Evolutionary conservation across 2,797 vertebrate species (phyloP), one percentile per base, ranked within the genome.

Genomic region (Lacerta bilineata): DNA sequence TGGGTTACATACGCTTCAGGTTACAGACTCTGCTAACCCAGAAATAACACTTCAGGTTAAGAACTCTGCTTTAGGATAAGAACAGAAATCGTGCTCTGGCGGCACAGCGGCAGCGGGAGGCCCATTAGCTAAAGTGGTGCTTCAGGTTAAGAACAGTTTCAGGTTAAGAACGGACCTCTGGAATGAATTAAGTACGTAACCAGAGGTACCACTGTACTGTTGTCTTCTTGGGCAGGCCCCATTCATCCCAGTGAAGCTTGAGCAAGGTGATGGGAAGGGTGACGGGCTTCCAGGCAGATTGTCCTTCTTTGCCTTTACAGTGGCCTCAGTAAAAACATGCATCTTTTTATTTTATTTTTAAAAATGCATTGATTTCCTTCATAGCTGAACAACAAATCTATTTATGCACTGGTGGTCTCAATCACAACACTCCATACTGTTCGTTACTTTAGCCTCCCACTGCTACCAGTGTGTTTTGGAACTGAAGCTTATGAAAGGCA

Each of bases 291-390:
- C 50, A 36, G 3, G 33, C 43, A 33, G 11, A 18, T 17, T 36
- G 17, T 72, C 55, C 11, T 20, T 76, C 50, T 91, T 89, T 92
- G 61, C 74, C 50, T 90, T 92, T 83, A 39, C 39, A 77, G 80
- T 76, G 9, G 76, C 33, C 84, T 83, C 92, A 91, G 84, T 91
- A 92, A 92, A 76, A 33, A 92, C n/a, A 3, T 29, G 79, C 77
- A 41, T 90, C 86, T 17, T 17, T 74, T 91, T 91, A 29, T 91
- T 55, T 13, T 87, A 89, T 61, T 89, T 64, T 74, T 39, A 85
- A 77, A 88, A 77, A 23, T 55, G 50, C 50, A 55, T 55, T 55
- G 86, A 83, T 86, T 91, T 85, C 1, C 84, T 87, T 90, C 88
- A 29, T 66, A 50, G 68, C 29, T 68, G 50, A 33, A 29, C 15